A percentile compares a stretch with the other conserved stretches of the same genome.
These are phyloP conservation scores for Urophycis tenuis DNA, from an alignment of 2,797 vertebrate genomes.

Conservation along the genomic window DNA sequence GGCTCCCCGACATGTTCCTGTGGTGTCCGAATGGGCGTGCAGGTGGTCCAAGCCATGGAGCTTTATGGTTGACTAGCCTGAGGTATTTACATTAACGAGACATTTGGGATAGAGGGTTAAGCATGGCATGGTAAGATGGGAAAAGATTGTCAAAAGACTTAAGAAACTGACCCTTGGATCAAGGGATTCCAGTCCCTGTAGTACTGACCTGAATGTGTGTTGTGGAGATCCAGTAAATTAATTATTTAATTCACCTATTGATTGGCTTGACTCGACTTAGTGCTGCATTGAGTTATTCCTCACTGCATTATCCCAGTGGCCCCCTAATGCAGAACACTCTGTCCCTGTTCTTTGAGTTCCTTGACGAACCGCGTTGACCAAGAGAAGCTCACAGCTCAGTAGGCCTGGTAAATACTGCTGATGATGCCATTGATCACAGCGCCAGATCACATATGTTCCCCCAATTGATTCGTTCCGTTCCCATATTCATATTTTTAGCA, in stretches of 20 bases:
- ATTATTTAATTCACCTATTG: constrained; percentile 60
- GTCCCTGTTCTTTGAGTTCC: too few species aligned
- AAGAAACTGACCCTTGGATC: background rate
- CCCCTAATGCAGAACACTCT: too few species aligned
- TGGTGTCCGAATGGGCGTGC: background rate
- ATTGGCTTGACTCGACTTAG: constrained; percentile 38
- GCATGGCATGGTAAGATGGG: background rate
- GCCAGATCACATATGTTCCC: background rate
- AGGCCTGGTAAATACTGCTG: too few species aligned
- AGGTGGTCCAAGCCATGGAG: background rate
- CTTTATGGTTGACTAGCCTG: too few species aligned
- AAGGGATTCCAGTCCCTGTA: constrained; percentile 20
- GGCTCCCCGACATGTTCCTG: background rate
- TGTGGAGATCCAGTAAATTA: constrained; percentile 49
- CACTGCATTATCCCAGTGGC: too few species aligned
- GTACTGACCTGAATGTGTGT: constrained; percentile 42
- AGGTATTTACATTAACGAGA: background rate
- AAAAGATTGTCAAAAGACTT: background rate
- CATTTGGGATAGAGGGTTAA: background rate
- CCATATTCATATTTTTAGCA: background rate
- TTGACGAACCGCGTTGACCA: too few species aligned
- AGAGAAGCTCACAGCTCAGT: too few species aligned
- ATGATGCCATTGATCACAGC: too few species aligned
- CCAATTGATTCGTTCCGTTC: background rate
- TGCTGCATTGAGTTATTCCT: background rate